Evolutionary conservation across 35 echinoderm and acorn worm genomes (phyloP), one percentile per base, ranked within the genome.

Genomic region (Hemicentrotus pulcherrimus): DNA sequence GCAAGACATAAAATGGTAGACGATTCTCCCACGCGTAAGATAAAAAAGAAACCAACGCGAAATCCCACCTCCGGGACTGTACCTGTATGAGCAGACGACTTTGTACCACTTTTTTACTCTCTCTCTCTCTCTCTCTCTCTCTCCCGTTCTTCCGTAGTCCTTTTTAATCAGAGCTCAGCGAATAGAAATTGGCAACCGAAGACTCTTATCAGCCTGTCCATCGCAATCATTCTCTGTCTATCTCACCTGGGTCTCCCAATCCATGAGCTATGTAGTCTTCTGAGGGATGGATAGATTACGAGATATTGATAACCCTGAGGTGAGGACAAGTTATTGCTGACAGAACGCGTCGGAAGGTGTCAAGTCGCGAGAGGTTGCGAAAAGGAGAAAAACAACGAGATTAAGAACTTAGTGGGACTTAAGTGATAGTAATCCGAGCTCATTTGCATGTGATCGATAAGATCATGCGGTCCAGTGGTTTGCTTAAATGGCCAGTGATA

Each of bases 241-340:
- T 78, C 65, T 78, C 65, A 78, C 65, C 65, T 78, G 65, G 24
- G 65, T 28, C 65, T 22, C 24, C 35, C 24, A 5, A 78, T 78
- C 65, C 65, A 78, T 78, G 65, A n/a, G 65, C 19, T 78, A 8
- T 78, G 65, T 28, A n/a, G 65, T 78, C 65, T 78, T 78, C 65
- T 22, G 65, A 78, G 65, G 65, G 19, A 22, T n/a, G 24, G 65
- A 28, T 78, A 78, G 65, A 78, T 78, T 78, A 78, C 65, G 28
- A 78, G 65, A 78, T 78, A 78, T 78, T 78, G 65, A n/a, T 78
- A 78, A 78, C 65, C 65, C 65, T 78, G 65, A 78, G 65, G 65
- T 78, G 65, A 6, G 65, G 19, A 78, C 4, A n/a, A 78, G 5
- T 78, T 8, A 28, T 78, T 22, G 6, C 24, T n/a, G 65, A 8